Percentiles rank a stretch among this genome's conserved stretches.
Conservation (phyloP, 2,113 vertebrate species). For the Chitala chitala region DNA sequence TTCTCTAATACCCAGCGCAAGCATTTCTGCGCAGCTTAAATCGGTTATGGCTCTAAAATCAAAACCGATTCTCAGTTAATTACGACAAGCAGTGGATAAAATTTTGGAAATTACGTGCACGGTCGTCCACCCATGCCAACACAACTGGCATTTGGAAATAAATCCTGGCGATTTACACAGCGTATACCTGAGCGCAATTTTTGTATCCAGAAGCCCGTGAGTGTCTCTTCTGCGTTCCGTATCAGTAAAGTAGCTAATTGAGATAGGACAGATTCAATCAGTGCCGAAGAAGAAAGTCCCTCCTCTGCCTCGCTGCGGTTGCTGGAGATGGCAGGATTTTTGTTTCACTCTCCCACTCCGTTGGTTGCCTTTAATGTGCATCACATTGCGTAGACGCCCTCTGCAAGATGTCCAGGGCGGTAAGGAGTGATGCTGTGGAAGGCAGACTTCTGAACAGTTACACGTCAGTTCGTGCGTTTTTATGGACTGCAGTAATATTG, state of each 20-base stretch:
- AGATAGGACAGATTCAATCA: conserved; percentile 48
- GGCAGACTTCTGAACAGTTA: background rate
- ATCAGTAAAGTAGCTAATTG: conserved; percentile 42
- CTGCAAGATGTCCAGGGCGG: background rate
- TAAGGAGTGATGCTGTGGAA: background rate
- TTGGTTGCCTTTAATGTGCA: conserved; percentile 37
- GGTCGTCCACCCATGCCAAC: background rate
- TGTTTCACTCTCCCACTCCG: background rate
- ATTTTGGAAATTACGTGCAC: conserved; percentile 12
- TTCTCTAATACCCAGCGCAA: conserved; percentile 38
- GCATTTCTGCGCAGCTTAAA: conserved; percentile 46
- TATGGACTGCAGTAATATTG: too few relatives aligned
- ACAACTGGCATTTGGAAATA: conserved; percentile 5
- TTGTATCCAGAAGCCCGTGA: background rate
- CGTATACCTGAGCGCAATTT: background rate
- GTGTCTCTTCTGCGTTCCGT: conserved; percentile 20
- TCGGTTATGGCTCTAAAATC: conserved; percentile 33
- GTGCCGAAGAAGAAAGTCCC: conserved; percentile 30
- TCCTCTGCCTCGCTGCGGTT: conserved; percentile 43
- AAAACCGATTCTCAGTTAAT: background rate
- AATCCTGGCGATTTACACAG: background rate
- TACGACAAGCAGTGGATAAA: conserved; percentile 29
- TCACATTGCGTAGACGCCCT: conserved; percentile 22
- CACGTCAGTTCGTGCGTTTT: too few relatives aligned
- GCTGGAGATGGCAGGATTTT: conserved; percentile 20